Base-by-base conservation (phyloP, 1,140 invertebrate genomes). In the Drosophila lacteicornis region DNA sequence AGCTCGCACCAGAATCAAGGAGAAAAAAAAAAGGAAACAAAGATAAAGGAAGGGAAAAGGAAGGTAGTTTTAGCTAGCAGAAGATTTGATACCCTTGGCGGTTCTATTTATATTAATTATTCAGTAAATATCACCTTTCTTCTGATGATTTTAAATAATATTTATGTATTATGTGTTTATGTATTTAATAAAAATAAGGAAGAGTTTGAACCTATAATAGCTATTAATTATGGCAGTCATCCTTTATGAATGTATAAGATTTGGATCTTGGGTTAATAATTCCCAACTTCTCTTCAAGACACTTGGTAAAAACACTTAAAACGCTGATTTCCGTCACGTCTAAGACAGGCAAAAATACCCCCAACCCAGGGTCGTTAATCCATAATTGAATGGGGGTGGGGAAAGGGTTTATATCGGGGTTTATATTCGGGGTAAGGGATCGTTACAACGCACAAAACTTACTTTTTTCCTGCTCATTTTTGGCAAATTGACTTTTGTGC, bases 291-390 rank as follows among this genome's bases (percentile, higher is more conserved):
- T 36, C 1, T 19, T 51, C 1, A 17, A 19, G 1, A 33, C 13
- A 8, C 30, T 9, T 33, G 2, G 6, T 36, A 53, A 15, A 40
- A 40, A 79, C 78, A 88, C 84, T 84, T 88, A 90, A 88, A 81
- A 88, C 84, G 70, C 84, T 79, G 84, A 88, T 87, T 84, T 84
- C 79, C 81, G 77, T 81, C 80, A 88, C 85, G 80, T 90, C 78
- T 68, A 57, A 84, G 80, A 88, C 84, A 80, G 81, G 53, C 42
- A 56, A n/a, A 19, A 43, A 71, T 36, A 56, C 33, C 25, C 9
- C 12, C 13, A 36, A 17, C 22, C 19, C 6, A 43, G 22, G 25
- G 15, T 25, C 17, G 36, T 68, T 33, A 70, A 58, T 55, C 77
- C 61, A 63, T 78, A 62, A 79, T 79, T 79, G 58, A 78, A 51